A percentile compares a stretch with the other conserved stretches of the same genome.
Evolutionary conservation across 2,888 invertebrate genomes (phyloP).

Genomic region (Rhaphigaster nebulosa): DNA sequence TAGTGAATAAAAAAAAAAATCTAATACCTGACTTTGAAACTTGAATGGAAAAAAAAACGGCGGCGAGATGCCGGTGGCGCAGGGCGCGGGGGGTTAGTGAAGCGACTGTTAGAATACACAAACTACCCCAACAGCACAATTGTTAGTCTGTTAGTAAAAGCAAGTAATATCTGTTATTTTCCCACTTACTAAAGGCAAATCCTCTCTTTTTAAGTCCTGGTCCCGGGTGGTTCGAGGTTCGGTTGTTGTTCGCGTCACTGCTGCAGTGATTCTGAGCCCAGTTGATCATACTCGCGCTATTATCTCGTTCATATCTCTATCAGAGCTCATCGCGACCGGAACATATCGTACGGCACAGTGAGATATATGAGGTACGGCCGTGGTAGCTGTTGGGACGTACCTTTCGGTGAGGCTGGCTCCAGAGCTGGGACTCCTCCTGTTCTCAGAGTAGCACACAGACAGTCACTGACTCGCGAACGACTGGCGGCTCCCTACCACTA

Average conservation of each 20-base stretch:
- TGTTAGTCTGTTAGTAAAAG: slow-evolving; percentile 55
- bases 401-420: slow-evolving; percentile 53
- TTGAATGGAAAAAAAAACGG: background rate
- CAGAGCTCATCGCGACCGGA: slow-evolving; percentile 48
- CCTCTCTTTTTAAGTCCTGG: slow-evolving; percentile 63
- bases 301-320: slow-evolving; percentile 57
- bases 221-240: slow-evolving; percentile 53
- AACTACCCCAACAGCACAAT: slow-evolving; percentile 47
- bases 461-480: slow-evolving; percentile 59
- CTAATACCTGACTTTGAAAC: background rate
- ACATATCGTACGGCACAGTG: slow-evolving; percentile 40
- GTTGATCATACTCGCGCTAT: slow-evolving; percentile 64
- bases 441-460: slow-evolving; percentile 45
- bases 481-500: slow-evolving; percentile 61
- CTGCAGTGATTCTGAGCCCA: slow-evolving; percentile 64
- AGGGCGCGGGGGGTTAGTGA: slow-evolving; percentile 46
- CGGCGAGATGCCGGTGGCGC: slow-evolving; percentile 54
- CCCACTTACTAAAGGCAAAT: slow-evolving; percentile 64
- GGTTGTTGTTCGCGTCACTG: slow-evolving; percentile 65
- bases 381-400: slow-evolving; percentile 48
- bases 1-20: background rate
- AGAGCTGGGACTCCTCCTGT: slow-evolving; percentile 54
- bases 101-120: slow-evolving; percentile 39
- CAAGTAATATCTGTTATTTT: slow-evolving; percentile 8
- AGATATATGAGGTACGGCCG: slow-evolving; percentile 1